phyloP scores from a whole-genome alignment of 2,888 invertebrate genomes.

The Nomada fabriciana region DNA sequence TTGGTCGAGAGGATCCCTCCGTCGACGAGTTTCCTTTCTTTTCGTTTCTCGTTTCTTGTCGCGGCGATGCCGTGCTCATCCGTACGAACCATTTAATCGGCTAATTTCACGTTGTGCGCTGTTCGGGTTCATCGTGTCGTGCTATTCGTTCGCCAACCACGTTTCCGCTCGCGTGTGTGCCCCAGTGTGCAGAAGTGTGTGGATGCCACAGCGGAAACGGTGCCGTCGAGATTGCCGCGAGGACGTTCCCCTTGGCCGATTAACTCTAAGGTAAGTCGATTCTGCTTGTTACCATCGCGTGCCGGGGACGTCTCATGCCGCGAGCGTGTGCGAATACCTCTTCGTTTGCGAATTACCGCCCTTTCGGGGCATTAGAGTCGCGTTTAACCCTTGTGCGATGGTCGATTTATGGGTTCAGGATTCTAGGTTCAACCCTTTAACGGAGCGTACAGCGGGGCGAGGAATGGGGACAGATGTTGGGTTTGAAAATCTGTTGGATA shows the following conservation, averaged over 20 bases:
- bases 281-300: not conserved
- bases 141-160: conserved; percentile 15
- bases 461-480: no score
- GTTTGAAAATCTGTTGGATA: no score
- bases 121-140: conserved; percentile 7
- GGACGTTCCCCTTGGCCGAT: conserved; percentile 53
- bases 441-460: no score
- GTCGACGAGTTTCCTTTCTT: not conserved
- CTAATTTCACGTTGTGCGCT: conserved; percentile 8
- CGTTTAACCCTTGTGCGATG: no score
- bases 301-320: no score
- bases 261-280: conserved; percentile 43
- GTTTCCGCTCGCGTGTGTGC: conserved; percentile 50
- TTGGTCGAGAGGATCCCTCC: not conserved
- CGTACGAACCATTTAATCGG: conserved; percentile 1
- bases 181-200: conserved; percentile 56
- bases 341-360: no score
- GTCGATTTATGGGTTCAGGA: no score
- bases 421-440: no score
- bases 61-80: no score
- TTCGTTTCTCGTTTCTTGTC: not conserved
- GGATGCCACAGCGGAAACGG: conserved; percentile 40
- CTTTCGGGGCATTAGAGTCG: no score
- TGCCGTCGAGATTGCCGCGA: conserved; percentile 39
- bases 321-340: no score